Base-by-base conservation (phyloP, 30 jellyfish, hydroid and myxozoan genomes). In the Pelagia noctiluca region DNA sequence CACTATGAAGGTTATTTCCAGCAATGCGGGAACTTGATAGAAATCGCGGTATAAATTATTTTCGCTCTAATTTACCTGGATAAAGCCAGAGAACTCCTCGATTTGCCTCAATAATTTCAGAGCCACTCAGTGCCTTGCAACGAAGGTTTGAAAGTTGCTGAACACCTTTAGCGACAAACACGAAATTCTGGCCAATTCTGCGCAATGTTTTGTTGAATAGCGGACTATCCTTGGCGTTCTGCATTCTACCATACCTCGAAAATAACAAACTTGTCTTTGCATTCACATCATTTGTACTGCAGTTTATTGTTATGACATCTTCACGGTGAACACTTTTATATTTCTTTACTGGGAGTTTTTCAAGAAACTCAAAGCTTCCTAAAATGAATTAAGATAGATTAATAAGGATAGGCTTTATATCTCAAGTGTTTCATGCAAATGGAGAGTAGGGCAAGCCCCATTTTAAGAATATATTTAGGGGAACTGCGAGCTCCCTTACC, bases 301-400 rank as follows among this genome's bases (percentile, higher is more conserved):
- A 70, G 38, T 70, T 52, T 24, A 70, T 47, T 19, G 3, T 38
- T 21, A 42, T 68, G 3, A 0, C 26, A 22, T 50, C 86, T 7
- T 75, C 68, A 8, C 26, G 10, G 35, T 49, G 30, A 30, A 5
- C 21, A 75, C 21, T 12, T 35, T 30, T 3, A 28, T 1, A 7
- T 22, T n/a, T 3, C 2, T 18, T 8, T 31, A 1, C 19, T 42
- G 54, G 32, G n/a, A n/a, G 12, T 47, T 49, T 26, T 73, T 73
- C 72, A 49, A 22, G 74, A 75, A 75, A 2, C 22, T 50, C 60
- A 75, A 49, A 23, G n/a, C 30, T 30, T 8, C 75, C 75, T 50
- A 33, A 30, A 28, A 3, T 10, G 21, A 63, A 63, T n/a, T n/a
- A n/a, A n/a, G n/a, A n/a, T n/a, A n/a, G n/a, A n/a, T n/a, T n/a